These are phyloP conservation scores for Batillaria attramentaria DNA, from an alignment of 1,140 invertebrate species.

Conservation along the genomic window DNA sequence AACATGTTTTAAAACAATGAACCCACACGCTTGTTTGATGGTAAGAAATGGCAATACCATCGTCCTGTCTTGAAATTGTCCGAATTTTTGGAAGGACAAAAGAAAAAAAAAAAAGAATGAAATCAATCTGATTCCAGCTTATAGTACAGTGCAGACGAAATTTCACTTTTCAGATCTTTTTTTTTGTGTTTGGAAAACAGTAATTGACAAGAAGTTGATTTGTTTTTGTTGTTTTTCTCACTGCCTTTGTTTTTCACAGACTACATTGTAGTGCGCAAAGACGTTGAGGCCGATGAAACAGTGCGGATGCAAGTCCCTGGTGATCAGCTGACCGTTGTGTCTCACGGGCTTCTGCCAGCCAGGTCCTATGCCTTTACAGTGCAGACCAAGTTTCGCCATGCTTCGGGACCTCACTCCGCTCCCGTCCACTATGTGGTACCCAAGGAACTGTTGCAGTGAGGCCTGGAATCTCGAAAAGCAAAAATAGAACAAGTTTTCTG, in stretches of 20 bases:
- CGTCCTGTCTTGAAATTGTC: too few species aligned
- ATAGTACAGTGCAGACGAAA: too few species aligned
- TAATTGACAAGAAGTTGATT: constrained; percentile 10
- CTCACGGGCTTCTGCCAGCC: constrained; percentile 13
- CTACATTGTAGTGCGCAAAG: constrained; percentile 25
- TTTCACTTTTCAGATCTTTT: neutral
- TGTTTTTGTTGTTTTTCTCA: neutral
- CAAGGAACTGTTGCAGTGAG: constrained; percentile 25
- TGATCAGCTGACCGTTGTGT: constrained; percentile 1
- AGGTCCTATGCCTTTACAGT: constrained; percentile 32
- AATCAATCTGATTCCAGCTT: too few species aligned
- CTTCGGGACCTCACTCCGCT: constrained; percentile 29
- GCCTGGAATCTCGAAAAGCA: too few species aligned
- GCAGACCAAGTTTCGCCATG: constrained; percentile 20
- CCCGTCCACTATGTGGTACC: constrained; percentile 31
- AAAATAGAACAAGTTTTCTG: too few species aligned
- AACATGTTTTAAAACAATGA: neutral
- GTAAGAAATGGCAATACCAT: constrained; percentile 1
- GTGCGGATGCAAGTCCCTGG: neutral
- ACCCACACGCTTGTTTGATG: neutral
- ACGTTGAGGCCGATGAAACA: constrained; percentile 26
- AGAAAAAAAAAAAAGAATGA: too few species aligned
- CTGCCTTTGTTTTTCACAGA: neutral
- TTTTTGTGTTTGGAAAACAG: neutral
- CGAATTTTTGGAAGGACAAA: too few species aligned